Conservation (phyloP, 2,113 vertebrate genomes). For the Marmota monax region DNA sequence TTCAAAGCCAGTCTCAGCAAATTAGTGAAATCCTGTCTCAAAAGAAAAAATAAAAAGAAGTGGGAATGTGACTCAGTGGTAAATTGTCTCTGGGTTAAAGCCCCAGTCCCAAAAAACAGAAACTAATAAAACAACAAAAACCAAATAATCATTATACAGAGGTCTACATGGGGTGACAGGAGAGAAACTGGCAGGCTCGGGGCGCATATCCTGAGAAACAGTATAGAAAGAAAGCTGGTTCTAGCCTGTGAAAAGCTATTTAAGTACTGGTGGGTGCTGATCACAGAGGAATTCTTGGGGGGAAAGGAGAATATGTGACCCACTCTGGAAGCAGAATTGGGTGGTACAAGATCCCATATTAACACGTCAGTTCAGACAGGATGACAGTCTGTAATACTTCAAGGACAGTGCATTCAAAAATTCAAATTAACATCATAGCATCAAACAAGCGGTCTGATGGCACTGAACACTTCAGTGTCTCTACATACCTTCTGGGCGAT, state of each 20-base stretch:
- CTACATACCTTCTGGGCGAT: conserved; percentile 95
- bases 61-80: no score
- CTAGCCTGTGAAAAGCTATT: background rate
- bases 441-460: background rate
- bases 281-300: background rate
- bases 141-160: background rate
- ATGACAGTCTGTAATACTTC: background rate
- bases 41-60: no score
- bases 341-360: background rate
- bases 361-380: background rate
- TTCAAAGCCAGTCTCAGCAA: no score
- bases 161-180: background rate
- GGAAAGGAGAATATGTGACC: background rate
- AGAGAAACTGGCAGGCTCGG: background rate
- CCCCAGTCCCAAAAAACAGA: no score
- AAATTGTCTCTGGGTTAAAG: no score
- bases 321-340: background rate
- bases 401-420: rapidly evolving
- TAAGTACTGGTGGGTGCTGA: no score
- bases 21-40: no score
- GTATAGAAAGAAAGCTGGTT: background rate
- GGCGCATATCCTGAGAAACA: background rate
- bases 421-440: background rate
- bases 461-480: no score
- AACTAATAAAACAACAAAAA: background rate